A percentile compares a stretch with the other conserved stretches of the same genome.
Evolutionary conservation across 2,113 vertebrate species (phyloP).

Genomic region (Leptodactylus fuscus): DNA sequence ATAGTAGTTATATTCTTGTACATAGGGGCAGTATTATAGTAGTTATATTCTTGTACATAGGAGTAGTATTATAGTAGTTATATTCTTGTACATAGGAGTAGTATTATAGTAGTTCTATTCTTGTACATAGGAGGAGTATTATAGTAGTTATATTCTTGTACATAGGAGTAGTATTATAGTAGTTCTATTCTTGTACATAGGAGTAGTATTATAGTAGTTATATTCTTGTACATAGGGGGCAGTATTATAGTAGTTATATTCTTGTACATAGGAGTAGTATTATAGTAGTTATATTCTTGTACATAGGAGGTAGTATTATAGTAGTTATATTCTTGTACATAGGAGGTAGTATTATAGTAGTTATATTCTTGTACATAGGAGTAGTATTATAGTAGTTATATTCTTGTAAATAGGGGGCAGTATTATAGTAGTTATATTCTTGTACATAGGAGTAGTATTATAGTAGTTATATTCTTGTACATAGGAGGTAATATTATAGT

Average conservation of each 20-base stretch:
- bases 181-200: conserved; percentile 7
- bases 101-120: conserved; percentile 8
- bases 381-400: conserved; percentile 8
- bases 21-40: background rate
- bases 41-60: background rate
- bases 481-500: background rate
- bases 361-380: background rate
- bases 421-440: conserved; percentile 19
- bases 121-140: background rate
- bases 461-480: background rate
- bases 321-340: background rate
- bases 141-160: conserved; percentile 15
- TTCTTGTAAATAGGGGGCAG: background rate
- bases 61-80: background rate
- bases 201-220: conserved; percentile 1
- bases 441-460: background rate
- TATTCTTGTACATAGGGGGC: conserved; percentile 1
- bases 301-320: background rate
- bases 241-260: no score
- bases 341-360: background rate
- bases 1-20: conserved; percentile 18
- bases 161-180: conserved; percentile 3
- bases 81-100: background rate
- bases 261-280: background rate
- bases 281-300: background rate